Evolutionary conservation across 2,797 vertebrate genomes (phyloP), one percentile per base, ranked within the genome.

Genomic region (Synaphobranchus kaupii): DNA sequence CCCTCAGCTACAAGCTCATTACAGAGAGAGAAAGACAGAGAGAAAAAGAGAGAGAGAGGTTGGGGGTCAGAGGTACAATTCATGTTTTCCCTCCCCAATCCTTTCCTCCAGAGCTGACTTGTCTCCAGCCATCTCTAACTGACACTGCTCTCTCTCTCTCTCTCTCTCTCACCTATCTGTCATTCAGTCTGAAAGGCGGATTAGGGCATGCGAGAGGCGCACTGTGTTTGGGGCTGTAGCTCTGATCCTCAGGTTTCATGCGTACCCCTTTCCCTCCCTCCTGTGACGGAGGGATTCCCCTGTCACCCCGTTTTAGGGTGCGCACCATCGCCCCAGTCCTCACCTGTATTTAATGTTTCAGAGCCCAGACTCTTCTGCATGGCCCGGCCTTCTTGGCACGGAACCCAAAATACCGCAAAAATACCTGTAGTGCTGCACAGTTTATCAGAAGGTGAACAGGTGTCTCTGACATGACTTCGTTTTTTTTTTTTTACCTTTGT

Each of bases 161-260:
- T 85, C 52, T 31, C 22, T 86, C 4, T 63, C 13, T 87, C 56
- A 85, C n/a, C 92, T 88, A n/a, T 34, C 13, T 44, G 89, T 56
- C 89, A 93, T 92, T 94, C 92, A 92, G 93, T 92, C 86, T 91
- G 89, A 95, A 94, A 90, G 0, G 34, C 6, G 87, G 90, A 88
- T 95, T 94, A 92, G 92, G 88, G 25, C 58, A 89, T 84, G 39
- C 56, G 89, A 80, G 86, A 90, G 92, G 90, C 89, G 91, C 89
- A 8, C 48, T 48, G 52, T 83, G 71, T 86, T 81, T 82, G 86
- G 93, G 92, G 92, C 93, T 93, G 92, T 89, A 56, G 93, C 94
- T 71, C 92, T 92, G 90, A 90, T 95, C 93, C 95, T 95, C 92
- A 88, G 93, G 94, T 96, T 96, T 95, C 94, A 92, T 90, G 89